Evolutionary conservation across 2,113 vertebrate species (phyloP).

Genomic region (Bubo scandiacus): DNA sequence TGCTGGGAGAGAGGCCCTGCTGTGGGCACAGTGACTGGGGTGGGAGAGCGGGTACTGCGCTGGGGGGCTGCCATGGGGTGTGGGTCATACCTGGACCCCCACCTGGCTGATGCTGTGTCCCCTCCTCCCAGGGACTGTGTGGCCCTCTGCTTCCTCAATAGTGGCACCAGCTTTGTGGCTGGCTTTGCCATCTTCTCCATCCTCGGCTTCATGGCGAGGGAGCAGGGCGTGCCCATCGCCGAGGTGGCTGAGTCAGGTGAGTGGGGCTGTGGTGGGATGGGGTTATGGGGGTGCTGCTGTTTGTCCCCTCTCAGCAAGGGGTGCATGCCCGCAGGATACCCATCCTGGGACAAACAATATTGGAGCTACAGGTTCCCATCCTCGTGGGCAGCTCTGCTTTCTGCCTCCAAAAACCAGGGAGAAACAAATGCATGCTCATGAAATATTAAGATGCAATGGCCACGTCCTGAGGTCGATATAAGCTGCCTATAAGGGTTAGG

Average conservation of each 20-base stretch:
- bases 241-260: conserved; percentile 93
- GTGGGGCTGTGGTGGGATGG: background rate
- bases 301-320: no score
- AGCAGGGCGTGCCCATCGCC: conserved; percentile 91
- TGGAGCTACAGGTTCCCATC: background rate
- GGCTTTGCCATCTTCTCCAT: conserved; percentile 98
- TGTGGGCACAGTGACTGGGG: background rate
- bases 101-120: background rate
- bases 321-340: background rate
- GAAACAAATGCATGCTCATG: background rate
- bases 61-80: background rate
- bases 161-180: conserved; percentile 91
- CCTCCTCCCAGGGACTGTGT: conserved; percentile 84
- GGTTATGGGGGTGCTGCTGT: background rate
- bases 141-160: conserved; percentile 91
- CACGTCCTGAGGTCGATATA: background rate
- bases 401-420: background rate
- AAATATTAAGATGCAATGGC: background rate
- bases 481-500: background rate
- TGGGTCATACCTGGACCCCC: background rate
- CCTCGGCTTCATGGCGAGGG: conserved; percentile 94
- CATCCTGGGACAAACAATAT: rapidly evolving
- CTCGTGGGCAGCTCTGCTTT: background rate
- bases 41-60: background rate
- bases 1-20: background rate